phyloP scores from a whole-genome alignment of 2,113 vertebrate species.

The Tiliqua scincoides region DNA sequence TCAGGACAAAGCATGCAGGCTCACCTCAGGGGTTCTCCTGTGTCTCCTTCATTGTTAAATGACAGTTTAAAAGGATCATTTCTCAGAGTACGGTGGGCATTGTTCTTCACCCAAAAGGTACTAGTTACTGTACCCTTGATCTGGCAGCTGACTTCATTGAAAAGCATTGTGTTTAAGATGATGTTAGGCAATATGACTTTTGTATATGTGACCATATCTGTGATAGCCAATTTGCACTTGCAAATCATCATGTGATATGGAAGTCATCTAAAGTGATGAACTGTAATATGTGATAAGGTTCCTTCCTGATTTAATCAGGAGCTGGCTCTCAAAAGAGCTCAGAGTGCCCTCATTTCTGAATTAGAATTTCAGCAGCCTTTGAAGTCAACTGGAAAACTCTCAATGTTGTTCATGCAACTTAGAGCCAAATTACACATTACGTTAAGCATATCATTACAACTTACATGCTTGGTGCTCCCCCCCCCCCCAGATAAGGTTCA shows the following conservation, averaged over 20 bases:
- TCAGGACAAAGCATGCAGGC: neutral
- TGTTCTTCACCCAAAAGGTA: neutral
- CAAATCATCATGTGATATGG: neutral
- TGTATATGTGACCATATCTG: neutral
- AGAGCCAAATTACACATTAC: too few relatives aligned
- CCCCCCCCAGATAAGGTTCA: too few relatives aligned
- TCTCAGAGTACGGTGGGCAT: neutral
- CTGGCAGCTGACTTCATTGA: neutral
- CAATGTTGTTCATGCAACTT: neutral
- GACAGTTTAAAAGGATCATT: neutral
- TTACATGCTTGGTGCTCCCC: too few relatives aligned
- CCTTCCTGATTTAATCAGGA: neutral
- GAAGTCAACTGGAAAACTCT: neutral
- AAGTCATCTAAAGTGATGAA: neutral
- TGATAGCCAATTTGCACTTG: neutral
- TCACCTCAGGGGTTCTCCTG: neutral
- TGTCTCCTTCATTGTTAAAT: neutral
- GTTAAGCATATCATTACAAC: too few relatives aligned
- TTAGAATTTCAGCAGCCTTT: slow-evolving; percentile 13
- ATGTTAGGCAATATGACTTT: neutral
- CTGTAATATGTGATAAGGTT: neutral
- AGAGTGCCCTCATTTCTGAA: neutral
- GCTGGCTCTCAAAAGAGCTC: neutral
- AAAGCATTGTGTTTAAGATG: neutral
- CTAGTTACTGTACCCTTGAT: neutral